Conservation (phyloP, 2,888 invertebrate species). For the Phengaris alcon region DNA sequence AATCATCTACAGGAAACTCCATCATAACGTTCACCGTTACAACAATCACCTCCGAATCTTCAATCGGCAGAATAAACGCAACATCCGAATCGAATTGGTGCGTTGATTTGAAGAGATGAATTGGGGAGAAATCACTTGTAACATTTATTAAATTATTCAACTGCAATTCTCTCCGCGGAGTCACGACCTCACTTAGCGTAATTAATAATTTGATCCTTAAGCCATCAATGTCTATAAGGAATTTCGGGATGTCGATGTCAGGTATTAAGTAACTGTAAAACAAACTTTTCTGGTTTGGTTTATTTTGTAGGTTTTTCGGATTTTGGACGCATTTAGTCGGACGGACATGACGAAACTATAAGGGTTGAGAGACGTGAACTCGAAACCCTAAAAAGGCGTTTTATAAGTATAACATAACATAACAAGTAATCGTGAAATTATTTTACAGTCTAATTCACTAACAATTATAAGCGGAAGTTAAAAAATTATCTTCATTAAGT, state of each 20-base stretch:
- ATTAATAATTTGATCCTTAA: not conserved
- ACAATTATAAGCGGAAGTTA: not conserved
- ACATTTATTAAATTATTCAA: not conserved
- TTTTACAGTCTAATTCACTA: not conserved
- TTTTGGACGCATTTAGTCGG: too few species aligned
- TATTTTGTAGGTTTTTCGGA: too few species aligned
- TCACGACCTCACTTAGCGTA: not conserved
- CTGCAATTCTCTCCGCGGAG: not conserved
- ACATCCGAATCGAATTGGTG: conserved; percentile 22
- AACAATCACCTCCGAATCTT: conserved; percentile 10
- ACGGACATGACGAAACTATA: too few species aligned
- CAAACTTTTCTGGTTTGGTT: too few species aligned
- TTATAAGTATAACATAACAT: too few species aligned
- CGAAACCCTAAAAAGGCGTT: not conserved
- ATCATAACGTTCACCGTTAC: not conserved
- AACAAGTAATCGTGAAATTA: not conserved
- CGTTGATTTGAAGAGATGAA: not conserved
- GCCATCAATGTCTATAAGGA: not conserved
- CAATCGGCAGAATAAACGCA: conserved; percentile 11
- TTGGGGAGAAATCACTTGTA: not conserved
- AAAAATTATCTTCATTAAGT: not conserved
- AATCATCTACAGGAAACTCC: not conserved
- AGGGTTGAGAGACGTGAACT: too few species aligned
- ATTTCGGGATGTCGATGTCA: too few species aligned
- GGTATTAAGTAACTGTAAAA: too few species aligned